Percentiles rank a stretch among this genome's conserved stretches.
These are phyloP conservation scores for Acleris holmiana DNA, from an alignment of 2,888 invertebrate genomes.

Conservation along the genomic window DNA sequence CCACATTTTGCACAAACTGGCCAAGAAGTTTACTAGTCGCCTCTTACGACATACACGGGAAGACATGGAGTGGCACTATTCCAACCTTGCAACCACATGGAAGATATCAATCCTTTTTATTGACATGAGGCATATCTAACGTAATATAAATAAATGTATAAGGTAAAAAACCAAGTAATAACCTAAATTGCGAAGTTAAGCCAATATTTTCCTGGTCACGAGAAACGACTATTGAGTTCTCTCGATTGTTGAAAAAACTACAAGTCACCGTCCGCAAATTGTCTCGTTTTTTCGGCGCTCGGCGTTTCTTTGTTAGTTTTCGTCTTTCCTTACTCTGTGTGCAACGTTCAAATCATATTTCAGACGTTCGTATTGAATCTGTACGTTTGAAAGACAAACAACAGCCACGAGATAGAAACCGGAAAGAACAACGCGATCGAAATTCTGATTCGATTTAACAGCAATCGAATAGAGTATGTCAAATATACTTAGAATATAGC, in stretches of 20 bases:
- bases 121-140: no score
- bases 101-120: no score
- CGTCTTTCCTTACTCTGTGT: constrained; percentile 58
- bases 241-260: constrained; percentile 21
- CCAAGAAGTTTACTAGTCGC: no score
- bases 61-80: no score
- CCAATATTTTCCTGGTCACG: constrained; percentile 12
- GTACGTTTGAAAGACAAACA: constrained; percentile 43
- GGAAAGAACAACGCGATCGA: constrained; percentile 27
- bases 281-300: constrained; percentile 41
- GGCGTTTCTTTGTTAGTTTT: constrained; percentile 35
- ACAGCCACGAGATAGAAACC: constrained; percentile 13
- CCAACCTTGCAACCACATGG: no score
- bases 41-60: no score
- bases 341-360: constrained; percentile 65
- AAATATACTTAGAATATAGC: constrained; percentile 13
- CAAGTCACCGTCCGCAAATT: constrained; percentile 24
- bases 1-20: no score
- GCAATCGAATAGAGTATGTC: constrained; percentile 14
- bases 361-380: constrained; percentile 55
- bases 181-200: not conserved
- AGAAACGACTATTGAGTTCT: constrained; percentile 10
- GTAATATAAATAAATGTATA: no score
- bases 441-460: constrained; percentile 19
- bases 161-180: not conserved